Base-by-base conservation (phyloP, 2,888 invertebrate genomes). In the Athetis lepigone region DNA sequence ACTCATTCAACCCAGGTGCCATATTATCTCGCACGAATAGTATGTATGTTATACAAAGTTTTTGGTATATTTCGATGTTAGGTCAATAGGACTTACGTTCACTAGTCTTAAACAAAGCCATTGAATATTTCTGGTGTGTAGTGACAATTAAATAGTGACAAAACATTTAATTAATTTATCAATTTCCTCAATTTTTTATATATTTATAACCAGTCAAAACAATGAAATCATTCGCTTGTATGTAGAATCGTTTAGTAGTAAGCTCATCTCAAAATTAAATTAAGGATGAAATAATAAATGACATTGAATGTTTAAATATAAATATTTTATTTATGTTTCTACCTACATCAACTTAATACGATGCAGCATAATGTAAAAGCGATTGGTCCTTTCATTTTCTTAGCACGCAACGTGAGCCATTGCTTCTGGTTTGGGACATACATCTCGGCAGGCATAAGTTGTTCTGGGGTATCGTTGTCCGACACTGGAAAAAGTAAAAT, bases 371-470 rank as follows among this genome's bases (percentile, higher is more conserved):
- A 75, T 5, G 91, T 88, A 67, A 92, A 92, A 8, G 86, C 89
- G 40, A 89, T 79, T 16, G 93, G 91, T 36, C 90, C 92, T 54
- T 86, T 88, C 9, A 92, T 67, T 77, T 93, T 95, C 50, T 95
- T 93, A 18, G 97, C 97, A 45, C 98, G 96, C 42, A 98, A 92
- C 71, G 97, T 97, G 9, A 98, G 94, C 98, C 98, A 98, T 83
- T 98, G 97, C 88, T 98, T 97, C 90, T 98, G 98, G 91, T 98
- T 98, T 2, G 98, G 98, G 9, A 98, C 98, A 87, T 98, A 98
- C 98, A 98, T 98, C 91, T 98, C 98, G 0, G 98, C 97, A 0
- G 98, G 98, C 96, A 98, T 97, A 80, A 97, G 94, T 27, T 96
- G 95, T 62, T 96, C 96, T 9, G 95, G 95, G 1, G 92, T 87